These are phyloP conservation scores for Musca vetustissima DNA, from an alignment of 1,140 invertebrate species.

Conservation along the genomic window DNA sequence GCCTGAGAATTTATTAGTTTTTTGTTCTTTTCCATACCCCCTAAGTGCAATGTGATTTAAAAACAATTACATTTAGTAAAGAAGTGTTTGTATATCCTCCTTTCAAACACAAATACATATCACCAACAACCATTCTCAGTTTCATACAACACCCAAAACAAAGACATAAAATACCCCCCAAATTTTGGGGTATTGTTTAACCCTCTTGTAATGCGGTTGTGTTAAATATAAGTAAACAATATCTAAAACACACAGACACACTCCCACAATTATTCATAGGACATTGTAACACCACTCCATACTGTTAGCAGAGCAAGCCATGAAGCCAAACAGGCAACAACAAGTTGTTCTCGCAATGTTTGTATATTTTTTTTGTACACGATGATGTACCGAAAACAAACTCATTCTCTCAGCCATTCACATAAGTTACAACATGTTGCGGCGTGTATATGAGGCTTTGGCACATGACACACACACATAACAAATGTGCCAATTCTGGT, in stretches of 20 bases:
- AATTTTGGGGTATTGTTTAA: too few species aligned
- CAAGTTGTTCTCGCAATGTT: slow-evolving; percentile 20
- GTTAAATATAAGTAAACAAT: not conserved
- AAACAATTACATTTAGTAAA: slow-evolving; percentile 15
- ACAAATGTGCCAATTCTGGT: too few species aligned
- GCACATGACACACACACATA: not conserved
- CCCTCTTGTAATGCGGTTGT: too few species aligned
- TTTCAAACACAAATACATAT: too few species aligned
- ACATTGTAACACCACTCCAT: not conserved
- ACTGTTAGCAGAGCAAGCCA: not conserved
- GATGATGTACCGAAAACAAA: not conserved
- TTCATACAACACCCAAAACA: too few species aligned
- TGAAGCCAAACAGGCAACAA: slow-evolving; percentile 10
- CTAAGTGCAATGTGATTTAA: slow-evolving; percentile 12
- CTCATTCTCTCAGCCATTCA: not conserved
- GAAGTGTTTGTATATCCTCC: too few species aligned
- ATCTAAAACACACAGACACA: not conserved
- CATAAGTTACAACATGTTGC: not conserved
- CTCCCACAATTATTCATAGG: not conserved
- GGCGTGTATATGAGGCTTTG: not conserved
- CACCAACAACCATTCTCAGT: too few species aligned
- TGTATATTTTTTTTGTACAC: slow-evolving; percentile 24
- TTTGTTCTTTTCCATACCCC: too few species aligned
- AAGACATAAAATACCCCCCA: too few species aligned
- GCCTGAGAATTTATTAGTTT: too few species aligned